Base-by-base conservation (phyloP, 1,140 invertebrate species). In the Drosophila asahinai region DNA sequence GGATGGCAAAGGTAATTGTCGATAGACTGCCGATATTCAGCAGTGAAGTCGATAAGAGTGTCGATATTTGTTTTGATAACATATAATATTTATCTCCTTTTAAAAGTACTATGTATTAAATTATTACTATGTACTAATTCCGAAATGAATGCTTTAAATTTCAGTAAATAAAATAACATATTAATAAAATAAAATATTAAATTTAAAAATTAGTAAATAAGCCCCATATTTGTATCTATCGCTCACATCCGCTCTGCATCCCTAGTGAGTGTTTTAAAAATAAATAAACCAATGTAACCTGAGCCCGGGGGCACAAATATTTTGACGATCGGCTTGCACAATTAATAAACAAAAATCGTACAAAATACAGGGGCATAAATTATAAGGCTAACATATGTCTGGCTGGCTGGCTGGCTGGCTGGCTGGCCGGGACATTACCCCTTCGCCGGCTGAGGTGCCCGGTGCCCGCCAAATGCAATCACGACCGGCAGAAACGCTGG, bases 341-440 rank as follows among this genome's bases (percentile, higher is more conserved):
- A 87, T 87, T 87, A 87, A 87, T 87, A 87, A 87, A 90, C 81
- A 65, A 84, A 89, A 89, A 81, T 89, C 73, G 67, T 80, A 86
- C 77, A 75, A 77, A 82, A 72, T 57, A 68, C 58, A 76, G 78
- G 74, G 55, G 82, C 78, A 87, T 87, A 87, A 87, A 87, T 87
- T 87, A 87, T 87, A 89, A 87, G 70, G 70, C 81, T 76, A 89
- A 89, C 83, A 87, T 87, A 87, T 86, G 80, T 86, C 84, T 87
- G 84, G 77, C 55, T 67, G 64, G 30, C 52, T 54, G 36, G 4
- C 4, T 38, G 27, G 3, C 47, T 49, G 27, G 3, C 47, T 49
- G 22, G 7, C n/a, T 48, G 12, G 14, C 30, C 36, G 64, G 52
- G 70, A 73, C 51, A 60, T 64, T 59, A 65, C 42, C 49, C 67